These are phyloP conservation scores for Notarius quadriscutis DNA, from an alignment of 2,113 vertebrate genomes.

Conservation along the genomic window DNA sequence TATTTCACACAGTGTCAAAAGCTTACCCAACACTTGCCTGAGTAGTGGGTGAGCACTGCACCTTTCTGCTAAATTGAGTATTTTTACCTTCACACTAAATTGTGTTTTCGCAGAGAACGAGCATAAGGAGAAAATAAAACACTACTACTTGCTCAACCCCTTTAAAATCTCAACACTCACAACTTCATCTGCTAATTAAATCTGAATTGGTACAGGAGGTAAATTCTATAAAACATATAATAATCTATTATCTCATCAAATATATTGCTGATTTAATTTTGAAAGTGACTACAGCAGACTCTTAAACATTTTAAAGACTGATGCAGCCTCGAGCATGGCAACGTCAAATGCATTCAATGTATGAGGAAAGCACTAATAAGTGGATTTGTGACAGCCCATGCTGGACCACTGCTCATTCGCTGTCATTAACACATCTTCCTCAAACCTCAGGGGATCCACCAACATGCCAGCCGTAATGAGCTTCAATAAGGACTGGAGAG, in stretches of 20 bases:
- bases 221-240: background rate
- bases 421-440: slow-evolving; percentile 40
- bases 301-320: background rate
- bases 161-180: background rate
- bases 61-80: background rate
- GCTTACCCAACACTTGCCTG: slow-evolving; percentile 1
- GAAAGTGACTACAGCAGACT: background rate
- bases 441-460: slow-evolving; percentile 23
- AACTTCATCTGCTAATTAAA: background rate
- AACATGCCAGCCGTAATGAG: slow-evolving; percentile 35
- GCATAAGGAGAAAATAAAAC: background rate
- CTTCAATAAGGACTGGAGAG: slow-evolving; percentile 31
- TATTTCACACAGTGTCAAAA: slow-evolving; percentile 16
- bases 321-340: background rate
- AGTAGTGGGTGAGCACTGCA: background rate
- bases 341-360: background rate
- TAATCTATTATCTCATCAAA: background rate
- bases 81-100: slow-evolving; percentile 4
- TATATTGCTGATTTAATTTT: background rate
- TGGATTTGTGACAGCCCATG: background rate
- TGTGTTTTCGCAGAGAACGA: background rate
- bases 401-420: background rate
- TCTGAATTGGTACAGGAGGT: background rate
- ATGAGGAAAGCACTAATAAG: background rate
- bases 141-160: too few species aligned